These are phyloP conservation scores for Polypterus bichir DNA, from an alignment of 2,113 vertebrate species.

Conservation along the genomic window DNA sequence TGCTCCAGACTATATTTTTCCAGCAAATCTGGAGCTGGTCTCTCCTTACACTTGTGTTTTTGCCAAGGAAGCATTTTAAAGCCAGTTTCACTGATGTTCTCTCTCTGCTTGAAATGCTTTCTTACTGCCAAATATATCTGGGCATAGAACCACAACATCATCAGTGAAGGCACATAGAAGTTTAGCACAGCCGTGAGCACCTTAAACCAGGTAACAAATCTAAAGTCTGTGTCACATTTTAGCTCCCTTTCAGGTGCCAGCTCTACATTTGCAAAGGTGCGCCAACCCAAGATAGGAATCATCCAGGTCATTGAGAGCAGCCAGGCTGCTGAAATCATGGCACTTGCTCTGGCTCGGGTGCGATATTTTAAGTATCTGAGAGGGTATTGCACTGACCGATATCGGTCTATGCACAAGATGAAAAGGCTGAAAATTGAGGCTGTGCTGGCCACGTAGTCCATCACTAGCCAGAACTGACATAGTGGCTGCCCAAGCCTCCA, in stretches of 20 bases:
- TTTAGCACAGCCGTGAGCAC: slow-evolving; percentile 75
- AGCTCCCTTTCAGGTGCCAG: slow-evolving; percentile 31
- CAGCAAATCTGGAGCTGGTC: not conserved
- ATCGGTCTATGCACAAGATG: slow-evolving; percentile 79
- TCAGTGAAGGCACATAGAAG: slow-evolving; percentile 79
- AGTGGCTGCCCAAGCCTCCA: slow-evolving; percentile 64
- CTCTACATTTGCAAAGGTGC: slow-evolving; percentile 37
- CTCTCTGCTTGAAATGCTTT: slow-evolving; percentile 62
- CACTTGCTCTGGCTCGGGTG: slow-evolving; percentile 63
- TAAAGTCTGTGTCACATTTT: slow-evolving; percentile 82
- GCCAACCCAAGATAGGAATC: slow-evolving; percentile 83
- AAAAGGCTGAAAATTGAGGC: slow-evolving; percentile 90
- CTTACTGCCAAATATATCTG: slow-evolving; percentile 73
- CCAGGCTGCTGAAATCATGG: slow-evolving; percentile 73
- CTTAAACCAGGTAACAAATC: slow-evolving; percentile 81
- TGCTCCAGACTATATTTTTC: slow-evolving; percentile 20
- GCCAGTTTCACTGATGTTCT: slow-evolving; percentile 46
- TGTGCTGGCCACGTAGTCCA: slow-evolving; percentile 91
- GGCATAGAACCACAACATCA: slow-evolving; percentile 85
- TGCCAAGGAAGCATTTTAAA: slow-evolving; percentile 8
- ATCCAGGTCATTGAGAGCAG: slow-evolving; percentile 76
- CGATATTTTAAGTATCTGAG: slow-evolving; percentile 74
- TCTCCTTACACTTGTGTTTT: fast-evolving
- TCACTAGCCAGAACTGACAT: slow-evolving; percentile 92
- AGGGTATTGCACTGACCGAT: slow-evolving; percentile 79